Evolutionary conservation across 2,113 vertebrate genomes (phyloP).

Genomic region (Megaceryle maxima): DNA sequence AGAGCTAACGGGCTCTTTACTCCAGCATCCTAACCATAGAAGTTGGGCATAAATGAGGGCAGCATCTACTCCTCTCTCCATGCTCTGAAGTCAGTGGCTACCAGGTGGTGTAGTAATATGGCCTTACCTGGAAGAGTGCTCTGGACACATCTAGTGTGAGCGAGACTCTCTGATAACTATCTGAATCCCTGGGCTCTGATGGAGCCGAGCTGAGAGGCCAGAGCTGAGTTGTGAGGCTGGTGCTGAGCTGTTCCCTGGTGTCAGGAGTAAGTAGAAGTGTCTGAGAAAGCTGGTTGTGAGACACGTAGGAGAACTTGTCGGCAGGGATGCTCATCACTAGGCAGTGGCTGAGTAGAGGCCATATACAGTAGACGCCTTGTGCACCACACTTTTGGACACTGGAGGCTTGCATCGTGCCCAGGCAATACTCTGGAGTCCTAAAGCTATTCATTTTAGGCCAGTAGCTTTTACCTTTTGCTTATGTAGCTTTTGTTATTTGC

Average conservation of each 20-base stretch:
- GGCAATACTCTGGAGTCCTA: not conserved
- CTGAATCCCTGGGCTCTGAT: not conserved
- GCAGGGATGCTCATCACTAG: not conserved
- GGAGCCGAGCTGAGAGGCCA: not conserved
- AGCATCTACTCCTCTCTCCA: not conserved
- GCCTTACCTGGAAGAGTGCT: not conserved
- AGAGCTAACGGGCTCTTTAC: not conserved
- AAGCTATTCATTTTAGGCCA: not conserved
- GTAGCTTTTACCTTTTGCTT: conserved; percentile 12
- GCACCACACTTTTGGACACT: not conserved
- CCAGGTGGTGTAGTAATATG: fast-evolving
- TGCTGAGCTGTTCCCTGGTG: not conserved
- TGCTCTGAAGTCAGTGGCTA: not conserved
- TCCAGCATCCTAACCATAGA: not conserved
- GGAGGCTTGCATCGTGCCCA: not conserved
- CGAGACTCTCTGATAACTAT: not conserved
- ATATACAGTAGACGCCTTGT: not conserved
- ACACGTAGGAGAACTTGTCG: not conserved
- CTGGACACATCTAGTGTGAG: not conserved
- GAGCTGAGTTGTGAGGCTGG: not conserved
- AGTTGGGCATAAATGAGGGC: not conserved
- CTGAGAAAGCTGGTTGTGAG: not conserved
- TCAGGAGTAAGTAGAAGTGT: not conserved
- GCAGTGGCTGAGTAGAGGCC: not conserved
- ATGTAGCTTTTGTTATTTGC: not conserved